Conservation (phyloP, 2,797 vertebrate species). For the Ficedula albicollis region DNA sequence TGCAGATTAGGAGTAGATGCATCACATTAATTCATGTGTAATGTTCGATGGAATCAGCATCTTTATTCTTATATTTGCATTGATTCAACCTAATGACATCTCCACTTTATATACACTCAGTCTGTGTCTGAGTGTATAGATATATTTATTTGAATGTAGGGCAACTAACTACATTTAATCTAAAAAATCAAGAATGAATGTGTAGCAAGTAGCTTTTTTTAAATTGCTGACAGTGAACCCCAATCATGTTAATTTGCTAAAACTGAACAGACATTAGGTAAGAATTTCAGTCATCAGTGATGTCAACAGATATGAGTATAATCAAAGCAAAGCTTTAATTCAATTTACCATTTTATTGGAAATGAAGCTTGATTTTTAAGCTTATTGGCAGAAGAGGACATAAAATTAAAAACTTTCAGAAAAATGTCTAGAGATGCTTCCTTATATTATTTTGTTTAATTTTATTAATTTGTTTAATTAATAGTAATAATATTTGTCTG, state of each 20-base stretch:
- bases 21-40: accelerated
- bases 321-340: neutral
- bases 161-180: neutral
- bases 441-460: neutral
- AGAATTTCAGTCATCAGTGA: neutral
- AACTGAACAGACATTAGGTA: neutral
- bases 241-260: neutral
- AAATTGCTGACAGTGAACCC: neutral
- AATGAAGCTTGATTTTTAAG: neutral
- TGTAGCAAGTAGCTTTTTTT: neutral
- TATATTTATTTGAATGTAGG: neutral
- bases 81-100: neutral
- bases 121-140: neutral
- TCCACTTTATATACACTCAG: neutral
- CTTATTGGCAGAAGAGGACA: neutral
- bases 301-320: neutral
- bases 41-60: neutral
- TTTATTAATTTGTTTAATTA: neutral
- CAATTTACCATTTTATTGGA: neutral
- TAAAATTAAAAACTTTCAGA: neutral
- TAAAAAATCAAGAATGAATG: neutral
- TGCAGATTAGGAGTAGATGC: neutral
- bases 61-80: neutral
- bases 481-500: neutral
- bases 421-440: neutral